Base-by-base conservation (phyloP, 2,888 invertebrate genomes). In the Cephonodes hylas region DNA sequence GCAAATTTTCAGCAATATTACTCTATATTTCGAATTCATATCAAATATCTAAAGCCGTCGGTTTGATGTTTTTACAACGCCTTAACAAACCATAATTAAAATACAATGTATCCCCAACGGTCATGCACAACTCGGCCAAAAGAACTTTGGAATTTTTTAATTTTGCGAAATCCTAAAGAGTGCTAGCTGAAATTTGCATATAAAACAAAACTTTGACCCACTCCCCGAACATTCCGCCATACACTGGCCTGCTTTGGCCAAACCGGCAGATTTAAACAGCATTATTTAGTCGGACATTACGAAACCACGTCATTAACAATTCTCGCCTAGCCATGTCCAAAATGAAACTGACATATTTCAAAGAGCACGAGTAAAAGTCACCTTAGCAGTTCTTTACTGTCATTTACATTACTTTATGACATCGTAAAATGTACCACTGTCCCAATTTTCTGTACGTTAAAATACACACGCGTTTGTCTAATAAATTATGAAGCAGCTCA, bases 381-480 rank as follows among this genome's bases (percentile, higher is more conserved):
- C 75, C 74, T 70, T 75, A 74, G 70, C 74, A 77, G 73, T 77
- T 80, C 79, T 83, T 73, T 70, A 68, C 73, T 77, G 85, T 84
- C 86, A 80, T 80, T 86, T 84, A 78, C 76, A 73, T 74, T 73
- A 80, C 77, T 89, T 88, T 88, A 89, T 82, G 85, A 81, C 63
- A 79, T 80, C 83, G 82, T 88, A 84, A 83, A 75, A 69, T 71
- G 70, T 66, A 75, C 74, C 76, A 71, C 67, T 74, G 75, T 74
- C 68, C 64, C 63, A 72, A 75, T 82, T 83, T 83, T 82, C 74
- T 76, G 67, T 74, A 3, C 48, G 38, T 38, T 38, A 38, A 38
- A 38, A 38, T n/a, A 38, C 38, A n/a, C 38, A 38, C 38, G 38
- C n/a, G 38, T 38, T 48, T 27, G 15, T 48, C n/a, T 56, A 42